Percentiles rank a stretch among this genome's conserved stretches.
phyloP scores from a whole-genome alignment of 2,797 vertebrate species.

The Calcarius lapponicus region DNA sequence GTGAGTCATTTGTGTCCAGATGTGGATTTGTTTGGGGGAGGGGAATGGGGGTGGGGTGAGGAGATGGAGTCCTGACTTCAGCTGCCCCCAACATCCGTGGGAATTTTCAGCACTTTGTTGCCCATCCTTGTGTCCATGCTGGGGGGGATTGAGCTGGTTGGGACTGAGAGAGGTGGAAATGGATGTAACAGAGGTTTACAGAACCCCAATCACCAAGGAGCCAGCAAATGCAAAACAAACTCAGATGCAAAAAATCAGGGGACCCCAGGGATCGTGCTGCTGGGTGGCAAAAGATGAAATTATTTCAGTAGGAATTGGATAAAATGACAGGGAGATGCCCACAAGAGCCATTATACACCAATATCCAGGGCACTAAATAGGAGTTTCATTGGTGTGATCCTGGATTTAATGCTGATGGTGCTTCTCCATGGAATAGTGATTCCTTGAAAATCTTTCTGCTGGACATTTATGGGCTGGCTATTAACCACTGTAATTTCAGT shows the following conservation, averaged over 20 bases:
- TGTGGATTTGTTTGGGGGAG: background rate
- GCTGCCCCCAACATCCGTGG: background rate
- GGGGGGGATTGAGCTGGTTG: background rate
- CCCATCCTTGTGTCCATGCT: background rate
- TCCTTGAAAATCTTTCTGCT: background rate
- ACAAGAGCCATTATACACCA: background rate
- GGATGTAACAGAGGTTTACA: background rate
- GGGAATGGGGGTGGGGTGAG: background rate
- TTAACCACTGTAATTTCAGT: background rate
- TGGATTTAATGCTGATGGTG: background rate
- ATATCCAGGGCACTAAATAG: background rate
- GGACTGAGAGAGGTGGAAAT: background rate
- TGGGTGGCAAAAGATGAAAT: background rate
- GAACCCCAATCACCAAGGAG: background rate
- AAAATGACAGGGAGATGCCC: background rate
- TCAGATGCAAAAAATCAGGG: background rate
- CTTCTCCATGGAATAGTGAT: background rate
- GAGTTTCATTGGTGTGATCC: background rate
- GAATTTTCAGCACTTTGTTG: background rate
- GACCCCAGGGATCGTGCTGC: background rate
- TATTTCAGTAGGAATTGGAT: background rate
- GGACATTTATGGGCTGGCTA: background rate
- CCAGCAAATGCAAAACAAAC: background rate
- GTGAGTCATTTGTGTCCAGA: conserved; percentile 26
- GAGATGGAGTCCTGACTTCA: background rate